phyloP scores from a whole-genome alignment of 2,113 vertebrate species.

The Spea bombifrons region DNA sequence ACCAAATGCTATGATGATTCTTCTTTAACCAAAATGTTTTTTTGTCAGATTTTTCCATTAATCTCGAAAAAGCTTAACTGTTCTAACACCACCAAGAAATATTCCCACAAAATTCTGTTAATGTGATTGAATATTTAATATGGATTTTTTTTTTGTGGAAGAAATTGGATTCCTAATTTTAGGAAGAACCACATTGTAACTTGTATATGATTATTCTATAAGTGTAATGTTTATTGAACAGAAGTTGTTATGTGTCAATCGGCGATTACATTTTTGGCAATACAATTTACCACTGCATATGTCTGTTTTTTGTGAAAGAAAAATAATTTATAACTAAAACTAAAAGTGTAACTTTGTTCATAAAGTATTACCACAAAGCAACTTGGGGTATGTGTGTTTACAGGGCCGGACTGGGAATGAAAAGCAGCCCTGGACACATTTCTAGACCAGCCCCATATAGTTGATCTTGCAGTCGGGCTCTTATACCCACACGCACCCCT shows the following conservation, averaged over 20 bases:
- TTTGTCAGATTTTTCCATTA: too few species aligned
- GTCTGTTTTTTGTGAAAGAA: conserved; percentile 32
- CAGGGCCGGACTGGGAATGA: too few species aligned
- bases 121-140: not conserved
- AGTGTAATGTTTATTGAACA: conserved; percentile 38
- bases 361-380: not conserved
- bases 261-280: conserved; percentile 34
- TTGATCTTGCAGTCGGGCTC: too few species aligned
- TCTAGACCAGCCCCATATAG: too few species aligned
- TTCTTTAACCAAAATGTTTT: too few species aligned
- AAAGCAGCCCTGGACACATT: too few species aligned
- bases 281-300: conserved; percentile 39
- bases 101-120: not conserved
- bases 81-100: not conserved
- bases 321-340: not conserved
- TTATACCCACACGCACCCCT: too few species aligned
- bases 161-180: not conserved
- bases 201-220: conserved; percentile 33
- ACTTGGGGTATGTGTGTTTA: too few species aligned
- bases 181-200: conserved; percentile 11
- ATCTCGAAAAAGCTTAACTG: too few species aligned
- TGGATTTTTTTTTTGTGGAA: not conserved
- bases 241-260: conserved; percentile 44
- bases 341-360: not conserved
- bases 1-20: too few species aligned